Evolutionary conservation across 2,888 invertebrate genomes (phyloP), one percentile per base, ranked within the genome.

Genomic region (Athetis lepigone): DNA sequence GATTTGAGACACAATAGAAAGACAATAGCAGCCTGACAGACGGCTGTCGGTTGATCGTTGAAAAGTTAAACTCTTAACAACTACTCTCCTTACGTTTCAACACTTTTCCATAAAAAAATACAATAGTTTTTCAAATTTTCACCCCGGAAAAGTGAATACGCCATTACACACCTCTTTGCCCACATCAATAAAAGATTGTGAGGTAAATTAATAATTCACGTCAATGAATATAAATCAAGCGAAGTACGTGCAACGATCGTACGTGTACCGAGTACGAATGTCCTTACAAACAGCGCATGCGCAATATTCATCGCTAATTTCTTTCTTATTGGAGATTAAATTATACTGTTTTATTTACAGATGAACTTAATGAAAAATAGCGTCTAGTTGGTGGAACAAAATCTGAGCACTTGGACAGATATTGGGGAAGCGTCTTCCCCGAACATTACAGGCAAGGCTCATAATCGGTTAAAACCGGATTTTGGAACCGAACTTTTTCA

Each of bases 201-300:
- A 64, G 52, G 80, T 67, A 80, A 80, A 78, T 80, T 79, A 78
- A 74, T 79, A 79, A 81, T 72, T 67, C 80, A 70, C 58, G 54
- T 40, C 72, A 70, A 75, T 78, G 80, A 80, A 81, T 81, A 77
- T 72, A 69, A 81, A 81, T 80, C 69, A 70, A 57, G 59, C 4
- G 59, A 50, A 7, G 45, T 58, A 80, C 82, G 81, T 79, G 82
- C 70, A 75, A 70, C 51, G 67, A 68, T 18, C 60, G 73, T 70
- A 75, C 75, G 70, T 77, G 68, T 7, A 27, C 49, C 13, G 77
- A 16, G 43, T 70, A 62, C 33, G 19, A 45, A 61, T 45, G 29
- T 36, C 8, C 2, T 16, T n/a, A 33, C 23, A 29, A 39, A 21
- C 21, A 42, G 49, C 16, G 29, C 39, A 45, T 40, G 16, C 19